Conservation (phyloP, 2,797 vertebrate species). For the Synaphobranchus kaupii region DNA sequence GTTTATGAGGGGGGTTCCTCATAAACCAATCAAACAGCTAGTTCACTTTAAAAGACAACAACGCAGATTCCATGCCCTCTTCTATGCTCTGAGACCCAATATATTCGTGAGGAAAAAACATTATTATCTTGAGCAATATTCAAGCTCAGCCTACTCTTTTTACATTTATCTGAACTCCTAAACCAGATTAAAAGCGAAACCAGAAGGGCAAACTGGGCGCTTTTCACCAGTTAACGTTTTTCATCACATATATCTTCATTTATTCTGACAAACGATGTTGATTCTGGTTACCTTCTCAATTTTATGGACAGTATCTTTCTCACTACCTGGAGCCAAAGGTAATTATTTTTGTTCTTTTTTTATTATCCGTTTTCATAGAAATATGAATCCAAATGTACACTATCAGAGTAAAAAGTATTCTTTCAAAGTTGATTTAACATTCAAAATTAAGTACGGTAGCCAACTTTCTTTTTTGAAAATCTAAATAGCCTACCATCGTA, state of each 20-base stretch:
- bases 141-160: background rate
- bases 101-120: no score
- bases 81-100: background rate
- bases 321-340: background rate
- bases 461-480: background rate
- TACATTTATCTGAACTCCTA: no score
- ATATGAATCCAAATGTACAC: background rate
- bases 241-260: background rate
- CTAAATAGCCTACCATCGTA: background rate
- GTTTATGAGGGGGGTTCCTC: no score
- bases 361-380: background rate
- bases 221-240: background rate
- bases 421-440: no score
- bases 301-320: background rate
- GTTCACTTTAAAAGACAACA: background rate
- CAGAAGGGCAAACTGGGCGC: background rate
- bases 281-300: background rate
- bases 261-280: background rate
- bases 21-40: background rate
- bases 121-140: background rate
- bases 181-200: background rate
- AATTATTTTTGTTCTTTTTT: background rate
- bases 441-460: background rate
- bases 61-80: background rate
- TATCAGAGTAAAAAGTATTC: no score